A percentile compares a stretch with the other conserved stretches of the same genome.
These are phyloP conservation scores for Orthosia cruda DNA, from an alignment of 2,888 invertebrate genomes.

Conservation along the genomic window DNA sequence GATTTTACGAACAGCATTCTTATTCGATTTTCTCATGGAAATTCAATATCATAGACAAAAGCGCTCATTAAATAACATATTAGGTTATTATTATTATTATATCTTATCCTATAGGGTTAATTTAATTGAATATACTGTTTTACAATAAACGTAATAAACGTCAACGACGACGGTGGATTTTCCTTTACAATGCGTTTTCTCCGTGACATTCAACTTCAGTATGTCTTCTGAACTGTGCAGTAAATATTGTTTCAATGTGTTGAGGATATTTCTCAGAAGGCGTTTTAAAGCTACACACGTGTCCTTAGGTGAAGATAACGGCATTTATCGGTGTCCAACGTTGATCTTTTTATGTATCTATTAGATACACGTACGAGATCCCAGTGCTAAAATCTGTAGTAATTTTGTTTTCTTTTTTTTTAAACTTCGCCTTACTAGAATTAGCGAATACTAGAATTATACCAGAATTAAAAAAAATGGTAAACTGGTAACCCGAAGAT, in stretches of 20 bases:
- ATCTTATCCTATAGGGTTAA: not conserved
- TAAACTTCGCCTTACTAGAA: too few relatives aligned
- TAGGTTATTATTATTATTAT: not conserved
- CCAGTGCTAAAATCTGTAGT: too few relatives aligned
- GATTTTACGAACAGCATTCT: not conserved
- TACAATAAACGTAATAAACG: not conserved
- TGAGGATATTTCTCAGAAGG: conserved; percentile 19
- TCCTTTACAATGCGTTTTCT: not conserved
- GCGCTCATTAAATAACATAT: not conserved
- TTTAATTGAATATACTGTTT: not conserved
- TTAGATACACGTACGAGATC: too few relatives aligned
- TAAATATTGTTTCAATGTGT: conserved; percentile 17
- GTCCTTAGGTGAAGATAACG: conserved; percentile 4
- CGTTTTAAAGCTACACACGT: not conserved
- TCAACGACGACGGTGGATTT: not conserved
- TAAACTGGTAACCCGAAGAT: too few relatives aligned
- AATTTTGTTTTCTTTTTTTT: too few relatives aligned
- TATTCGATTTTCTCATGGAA: conserved; percentile 13
- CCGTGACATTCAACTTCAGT: conserved; percentile 41
- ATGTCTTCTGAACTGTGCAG: not conserved
- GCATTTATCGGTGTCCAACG: conserved; percentile 16
- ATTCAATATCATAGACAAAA: conserved; percentile 2
- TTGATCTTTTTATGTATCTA: conserved; percentile 23
- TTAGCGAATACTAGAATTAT: too few relatives aligned
- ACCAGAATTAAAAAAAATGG: too few relatives aligned